A percentile compares a stretch with the other conserved stretches of the same genome.
Evolutionary conservation across 2,113 vertebrate genomes (phyloP).

Genomic region (Catharus bicknelli): DNA sequence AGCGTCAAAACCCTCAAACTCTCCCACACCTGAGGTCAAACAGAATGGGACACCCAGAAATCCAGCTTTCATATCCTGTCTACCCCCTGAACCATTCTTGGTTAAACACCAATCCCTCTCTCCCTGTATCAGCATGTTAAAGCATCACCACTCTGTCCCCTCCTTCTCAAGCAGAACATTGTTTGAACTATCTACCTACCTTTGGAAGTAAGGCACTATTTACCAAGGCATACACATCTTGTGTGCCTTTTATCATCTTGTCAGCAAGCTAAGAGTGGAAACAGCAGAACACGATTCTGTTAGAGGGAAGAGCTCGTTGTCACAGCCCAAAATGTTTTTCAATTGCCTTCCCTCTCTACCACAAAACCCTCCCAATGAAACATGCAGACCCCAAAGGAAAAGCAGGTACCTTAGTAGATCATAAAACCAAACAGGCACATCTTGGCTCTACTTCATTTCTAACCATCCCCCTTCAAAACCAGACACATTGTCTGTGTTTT

Average conservation of each 20-base stretch:
- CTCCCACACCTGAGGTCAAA: not conserved
- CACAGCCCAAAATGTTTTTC: not conserved
- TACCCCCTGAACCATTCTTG: not conserved
- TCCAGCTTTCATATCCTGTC: not conserved
- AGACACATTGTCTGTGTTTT: not conserved
- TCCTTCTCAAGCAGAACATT: not conserved
- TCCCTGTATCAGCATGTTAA: not conserved
- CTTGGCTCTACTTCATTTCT: not conserved
- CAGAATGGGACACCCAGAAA: not conserved
- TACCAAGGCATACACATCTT: not conserved
- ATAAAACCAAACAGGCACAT: not conserved
- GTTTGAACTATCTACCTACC: not conserved
- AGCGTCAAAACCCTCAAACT: not conserved
- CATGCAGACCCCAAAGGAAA: not conserved
- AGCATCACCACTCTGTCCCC: not conserved
- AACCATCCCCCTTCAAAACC: not conserved
- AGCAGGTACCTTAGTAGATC: not conserved
- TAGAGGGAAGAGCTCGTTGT: not conserved
- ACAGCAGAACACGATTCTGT: not conserved
- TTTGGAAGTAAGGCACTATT: not conserved
- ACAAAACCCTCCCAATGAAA: not conserved
- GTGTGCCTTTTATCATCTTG: not conserved
- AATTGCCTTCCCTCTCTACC: not conserved
- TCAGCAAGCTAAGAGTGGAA: conserved; percentile 24
- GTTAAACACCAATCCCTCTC: not conserved